Evolutionary conservation across 2,113 vertebrate species (phyloP), one percentile per base, ranked within the genome.

Genomic region (Misgurnus mizolepis): DNA sequence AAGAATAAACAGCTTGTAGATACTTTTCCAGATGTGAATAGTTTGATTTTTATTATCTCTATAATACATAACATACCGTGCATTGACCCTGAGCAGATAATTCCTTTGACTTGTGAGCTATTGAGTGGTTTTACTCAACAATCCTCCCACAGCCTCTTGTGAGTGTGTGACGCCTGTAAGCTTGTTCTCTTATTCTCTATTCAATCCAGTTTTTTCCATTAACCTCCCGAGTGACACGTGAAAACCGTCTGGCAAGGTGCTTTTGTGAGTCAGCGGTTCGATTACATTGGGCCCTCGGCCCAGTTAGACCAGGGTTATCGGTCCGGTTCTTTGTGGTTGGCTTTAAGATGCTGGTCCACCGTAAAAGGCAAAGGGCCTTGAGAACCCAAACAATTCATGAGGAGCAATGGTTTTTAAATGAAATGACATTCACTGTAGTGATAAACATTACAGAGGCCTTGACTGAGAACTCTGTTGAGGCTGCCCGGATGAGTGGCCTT

Each of bases 181-280:
- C 78, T 74, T 60, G 45, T 71, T 41, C 47, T 74, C 79, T 73
- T 66, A 17, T 58, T 77, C 58, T 77, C 43, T 39, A 67, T 81
- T 82, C 82, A 75, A 62, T 34, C 50, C 27, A 68, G 69, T 49
- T 71, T 76, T 85, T 85, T 85, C 84, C 77, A 85, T 85, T 85
- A 85, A 85, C 76, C 84, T 75, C 6, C 61, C 17, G 67, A 77
- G 62, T 67, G 67, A 58, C 67, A 50, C 72, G 60, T 82, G 80
- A 80, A 82, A 84, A 68, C 69, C 15, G 65, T 80, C 67, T 78
- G 67, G 68, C 4, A 3, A 58, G 79, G 79, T 64, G 79, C 61
- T 53, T 70, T 78, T 72, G 80, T 72, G 66, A 78, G 80, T 84
- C 83, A 84, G 67, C 56, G 80, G 72, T 72, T 82, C 49, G 84